Conservation (phyloP, 1,140 invertebrate genomes). For the Platorchestia sp. region DNA sequence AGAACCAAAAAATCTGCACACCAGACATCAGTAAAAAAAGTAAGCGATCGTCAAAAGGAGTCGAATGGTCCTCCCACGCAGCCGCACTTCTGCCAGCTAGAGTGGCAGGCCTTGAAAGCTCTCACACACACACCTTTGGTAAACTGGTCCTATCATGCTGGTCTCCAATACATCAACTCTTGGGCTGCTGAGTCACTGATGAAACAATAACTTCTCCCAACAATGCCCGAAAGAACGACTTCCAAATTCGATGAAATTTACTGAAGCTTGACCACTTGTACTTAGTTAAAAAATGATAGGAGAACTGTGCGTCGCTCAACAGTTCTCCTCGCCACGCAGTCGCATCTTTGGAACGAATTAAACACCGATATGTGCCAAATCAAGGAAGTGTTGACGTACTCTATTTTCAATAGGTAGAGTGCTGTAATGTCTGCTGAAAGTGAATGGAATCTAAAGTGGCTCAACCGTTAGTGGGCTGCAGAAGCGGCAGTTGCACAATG, state of each 20-base stretch:
- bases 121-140: background rate
- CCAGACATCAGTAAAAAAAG: background rate
- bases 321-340: background rate
- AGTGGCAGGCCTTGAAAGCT: background rate
- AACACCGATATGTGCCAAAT: background rate
- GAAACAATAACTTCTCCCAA: background rate
- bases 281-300: background rate
- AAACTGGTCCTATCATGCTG: background rate
- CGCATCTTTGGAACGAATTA: background rate
- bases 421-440: background rate
- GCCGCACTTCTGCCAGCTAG: background rate
- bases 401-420: background rate
- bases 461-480: background rate
- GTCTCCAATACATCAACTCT: background rate
- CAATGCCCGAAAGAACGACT: background rate
- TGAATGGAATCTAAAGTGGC: background rate
- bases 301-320: background rate
- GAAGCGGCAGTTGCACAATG: background rate
- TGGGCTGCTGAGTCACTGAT: background rate
- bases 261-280: background rate
- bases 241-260: background rate
- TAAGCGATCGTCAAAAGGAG: background rate
- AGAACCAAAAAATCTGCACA: background rate
- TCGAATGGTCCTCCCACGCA: background rate
- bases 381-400: background rate